Evolutionary conservation across 2,797 vertebrate species (phyloP).

Genomic region (Sardinella longiceps): DNA sequence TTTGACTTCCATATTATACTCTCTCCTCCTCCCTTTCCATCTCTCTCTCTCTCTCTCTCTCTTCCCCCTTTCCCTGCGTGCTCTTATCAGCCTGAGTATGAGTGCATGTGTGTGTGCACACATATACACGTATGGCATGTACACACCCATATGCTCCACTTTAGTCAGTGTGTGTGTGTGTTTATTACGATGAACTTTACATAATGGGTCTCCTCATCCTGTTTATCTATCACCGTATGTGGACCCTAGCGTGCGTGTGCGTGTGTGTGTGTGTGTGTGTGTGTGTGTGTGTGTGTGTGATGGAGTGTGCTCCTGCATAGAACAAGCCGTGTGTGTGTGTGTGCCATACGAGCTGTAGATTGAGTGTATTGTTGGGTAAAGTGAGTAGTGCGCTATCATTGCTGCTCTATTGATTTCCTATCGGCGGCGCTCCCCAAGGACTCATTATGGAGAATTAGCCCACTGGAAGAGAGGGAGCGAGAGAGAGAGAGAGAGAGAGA

Average conservation of each 20-base stretch:
- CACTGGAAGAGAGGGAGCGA: constrained; percentile 58
- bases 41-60: background rate
- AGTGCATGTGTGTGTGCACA: background rate
- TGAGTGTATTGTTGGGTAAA: constrained; percentile 52
- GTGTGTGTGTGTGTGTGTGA: constrained; percentile 33
- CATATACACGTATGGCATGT: background rate
- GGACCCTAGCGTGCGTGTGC: background rate
- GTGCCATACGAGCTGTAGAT: constrained; percentile 13
- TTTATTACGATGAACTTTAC: constrained; percentile 1
- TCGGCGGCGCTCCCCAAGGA: constrained; percentile 76
- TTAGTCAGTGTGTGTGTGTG: background rate
- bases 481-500: constrained; percentile 54
- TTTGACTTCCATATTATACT: constrained; percentile 12
- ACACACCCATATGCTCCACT: background rate
- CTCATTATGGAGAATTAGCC: constrained; percentile 70
- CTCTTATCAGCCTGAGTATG: background rate
- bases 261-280: constrained; percentile 27
- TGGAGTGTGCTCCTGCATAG: no score
- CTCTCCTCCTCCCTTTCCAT: background rate
- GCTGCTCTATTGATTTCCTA: constrained; percentile 78
- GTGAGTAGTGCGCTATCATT: constrained; percentile 71
- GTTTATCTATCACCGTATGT: background rate
- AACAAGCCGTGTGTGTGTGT: constrained; percentile 16
- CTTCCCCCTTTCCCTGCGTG: background rate
- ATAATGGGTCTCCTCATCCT: background rate